Evolutionary conservation across 1,140 invertebrate species (phyloP).

Genomic region (Drosophila miranda): DNA sequence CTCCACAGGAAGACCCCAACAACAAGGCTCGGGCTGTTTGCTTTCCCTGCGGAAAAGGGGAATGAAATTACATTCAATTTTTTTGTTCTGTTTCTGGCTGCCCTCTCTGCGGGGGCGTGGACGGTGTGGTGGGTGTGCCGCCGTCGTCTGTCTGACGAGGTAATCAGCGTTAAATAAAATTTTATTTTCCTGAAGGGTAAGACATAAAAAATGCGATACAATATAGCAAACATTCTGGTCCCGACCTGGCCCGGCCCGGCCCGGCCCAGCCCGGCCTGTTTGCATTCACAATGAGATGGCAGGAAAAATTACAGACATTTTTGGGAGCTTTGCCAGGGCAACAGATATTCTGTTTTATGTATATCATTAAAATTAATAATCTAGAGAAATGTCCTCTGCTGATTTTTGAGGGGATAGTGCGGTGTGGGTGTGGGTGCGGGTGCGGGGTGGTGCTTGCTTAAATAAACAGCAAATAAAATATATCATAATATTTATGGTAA

Average conservation of each 20-base stretch:
- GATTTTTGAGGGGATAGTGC: neutral
- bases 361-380: conserved; percentile 50
- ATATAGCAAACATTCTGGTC: conserved; percentile 13
- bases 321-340: conserved; percentile 28
- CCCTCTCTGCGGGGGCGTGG: conserved; percentile 16
- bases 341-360: conserved; percentile 9
- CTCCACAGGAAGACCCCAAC: conserved; percentile 8
- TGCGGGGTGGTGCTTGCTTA: conserved; percentile 1
- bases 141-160: conserved; percentile 57
- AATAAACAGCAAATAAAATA: conserved; percentile 58
- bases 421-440: neutral
- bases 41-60: conserved; percentile 11
- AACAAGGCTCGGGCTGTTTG: conserved; percentile 10
- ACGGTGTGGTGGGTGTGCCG: conserved; percentile 35
- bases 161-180: conserved; percentile 75
- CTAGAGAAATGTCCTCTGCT: conserved; percentile 13
- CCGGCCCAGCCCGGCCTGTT: conserved; percentile 2
- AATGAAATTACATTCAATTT: conserved; percentile 72
- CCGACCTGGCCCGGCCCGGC: conserved; percentile 1
- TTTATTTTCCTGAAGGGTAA: conserved; percentile 57
- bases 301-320: neutral
- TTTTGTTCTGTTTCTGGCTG: conserved; percentile 12
- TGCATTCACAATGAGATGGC: conserved; percentile 53
- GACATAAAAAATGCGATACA: conserved; percentile 49
- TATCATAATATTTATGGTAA: conserved; percentile 76